Evolutionary conservation across 1,140 invertebrate species (phyloP).

Genomic region (Drosophila saltans): DNA sequence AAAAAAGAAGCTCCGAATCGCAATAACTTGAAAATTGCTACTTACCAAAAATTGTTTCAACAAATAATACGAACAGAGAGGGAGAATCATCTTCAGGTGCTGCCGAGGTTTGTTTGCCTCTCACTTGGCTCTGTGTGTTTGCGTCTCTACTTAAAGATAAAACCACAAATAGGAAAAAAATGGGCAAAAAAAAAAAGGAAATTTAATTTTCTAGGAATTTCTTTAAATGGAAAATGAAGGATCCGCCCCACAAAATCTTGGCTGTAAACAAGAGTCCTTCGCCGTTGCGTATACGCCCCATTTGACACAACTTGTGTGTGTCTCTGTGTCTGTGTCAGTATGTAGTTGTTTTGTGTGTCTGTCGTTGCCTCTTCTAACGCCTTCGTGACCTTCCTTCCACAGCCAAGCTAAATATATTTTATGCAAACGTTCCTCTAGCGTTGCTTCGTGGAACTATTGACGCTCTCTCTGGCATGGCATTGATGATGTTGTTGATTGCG

Average conservation of each 20-base stretch:
- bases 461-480: conserved; percentile 43
- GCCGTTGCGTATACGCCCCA: conserved; percentile 45
- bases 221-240: conserved; percentile 14
- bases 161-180: conserved; percentile 39
- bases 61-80: conserved; percentile 5
- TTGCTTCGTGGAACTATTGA: conserved; percentile 50
- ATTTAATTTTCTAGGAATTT: conserved; percentile 51
- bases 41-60: conserved; percentile 19
- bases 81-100: not conserved
- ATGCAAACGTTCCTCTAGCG: conserved; percentile 17
- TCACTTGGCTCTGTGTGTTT: conserved; percentile 4
- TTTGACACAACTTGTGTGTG: conserved; percentile 12
- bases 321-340: not conserved
- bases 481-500: conserved; percentile 61
- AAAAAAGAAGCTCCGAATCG: conserved; percentile 11
- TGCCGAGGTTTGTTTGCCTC: conserved; percentile 12
- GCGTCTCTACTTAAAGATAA: conserved; percentile 11
- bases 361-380: not conserved
- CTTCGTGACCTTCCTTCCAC: not conserved
- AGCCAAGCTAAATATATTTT: conserved; percentile 24
- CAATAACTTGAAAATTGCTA: conserved; percentile 24
- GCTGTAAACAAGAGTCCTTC: conserved; percentile 28
- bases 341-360: not conserved
- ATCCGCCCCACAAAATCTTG: conserved; percentile 10
- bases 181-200: conserved; percentile 34